Evolutionary conservation across 2,113 vertebrate genomes (phyloP).

Genomic region (Vidua macroura): DNA sequence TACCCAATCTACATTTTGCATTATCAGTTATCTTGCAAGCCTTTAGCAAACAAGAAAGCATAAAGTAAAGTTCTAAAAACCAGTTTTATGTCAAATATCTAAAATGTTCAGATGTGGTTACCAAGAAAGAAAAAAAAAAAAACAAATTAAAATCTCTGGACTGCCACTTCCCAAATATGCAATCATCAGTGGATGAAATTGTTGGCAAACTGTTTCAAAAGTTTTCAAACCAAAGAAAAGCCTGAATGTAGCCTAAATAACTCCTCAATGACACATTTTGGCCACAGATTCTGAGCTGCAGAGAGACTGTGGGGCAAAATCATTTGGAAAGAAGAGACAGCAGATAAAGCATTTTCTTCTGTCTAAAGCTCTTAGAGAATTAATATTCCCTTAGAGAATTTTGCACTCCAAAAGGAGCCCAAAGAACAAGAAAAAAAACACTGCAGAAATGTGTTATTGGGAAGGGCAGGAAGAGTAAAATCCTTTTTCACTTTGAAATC

Average conservation of each 20-base stretch:
- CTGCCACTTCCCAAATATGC: not conserved
- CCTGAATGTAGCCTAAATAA: not conserved
- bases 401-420: not conserved
- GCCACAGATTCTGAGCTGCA: not conserved
- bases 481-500: not conserved
- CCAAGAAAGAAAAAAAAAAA: not conserved
- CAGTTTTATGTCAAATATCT: not conserved
- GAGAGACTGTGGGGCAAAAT: not conserved
- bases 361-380: not conserved
- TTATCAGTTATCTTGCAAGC: not conserved
- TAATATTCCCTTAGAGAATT: not conserved
- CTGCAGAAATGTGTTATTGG: not conserved
- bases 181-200: not conserved
- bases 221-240: not conserved
- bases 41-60: not conserved
- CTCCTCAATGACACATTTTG: not conserved
- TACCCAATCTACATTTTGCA: not conserved
- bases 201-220: not conserved
- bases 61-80: not conserved
- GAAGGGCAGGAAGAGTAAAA: not conserved
- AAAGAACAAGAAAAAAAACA: not conserved
- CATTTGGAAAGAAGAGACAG: not conserved
- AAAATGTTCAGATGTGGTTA: not conserved
- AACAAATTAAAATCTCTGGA: not conserved
- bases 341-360: not conserved